These are phyloP conservation scores for Hypocryptadius cinnamomeus DNA, from an alignment of 2,113 vertebrate genomes.

Conservation along the genomic window DNA sequence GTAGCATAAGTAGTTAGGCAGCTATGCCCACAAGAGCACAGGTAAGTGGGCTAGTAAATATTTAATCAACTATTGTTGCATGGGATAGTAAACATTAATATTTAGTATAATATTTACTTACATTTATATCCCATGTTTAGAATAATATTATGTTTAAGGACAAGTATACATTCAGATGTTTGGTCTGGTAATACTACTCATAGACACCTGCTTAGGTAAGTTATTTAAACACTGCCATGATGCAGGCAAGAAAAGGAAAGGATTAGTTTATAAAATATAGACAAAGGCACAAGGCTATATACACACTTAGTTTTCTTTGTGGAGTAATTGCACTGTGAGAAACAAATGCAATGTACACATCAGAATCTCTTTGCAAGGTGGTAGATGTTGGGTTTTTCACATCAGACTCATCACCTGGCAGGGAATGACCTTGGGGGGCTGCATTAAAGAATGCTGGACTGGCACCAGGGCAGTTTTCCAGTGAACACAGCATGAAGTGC, in stretches of 20 bases:
- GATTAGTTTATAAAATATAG: neutral
- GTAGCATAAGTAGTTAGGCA: neutral
- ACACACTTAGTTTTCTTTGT: neutral
- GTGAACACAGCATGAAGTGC: neutral
- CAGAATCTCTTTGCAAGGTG: neutral
- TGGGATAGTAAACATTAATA: slow-evolving; percentile 30
- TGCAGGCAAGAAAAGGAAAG: neutral
- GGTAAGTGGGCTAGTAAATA: slow-evolving; percentile 50
- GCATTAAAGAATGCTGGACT: neutral
- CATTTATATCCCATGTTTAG: neutral
- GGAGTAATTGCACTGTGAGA: neutral
- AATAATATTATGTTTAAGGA: neutral
- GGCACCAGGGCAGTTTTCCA: neutral
- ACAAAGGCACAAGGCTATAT: neutral
- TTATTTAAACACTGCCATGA: neutral
- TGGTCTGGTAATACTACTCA: neutral
- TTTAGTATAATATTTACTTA: slow-evolving; percentile 48
- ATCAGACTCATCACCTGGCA: neutral
- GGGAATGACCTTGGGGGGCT: slow-evolving; percentile 34
- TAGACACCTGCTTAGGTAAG: neutral
- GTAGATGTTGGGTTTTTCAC: neutral
- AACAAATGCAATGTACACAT: neutral
- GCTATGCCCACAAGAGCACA: slow-evolving; percentile 19
- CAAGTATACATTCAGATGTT: neutral
- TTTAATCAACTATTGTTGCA: slow-evolving; percentile 34